phyloP scores from a whole-genome alignment of 2,113 vertebrate species.

The Ciconia boyciana region DNA sequence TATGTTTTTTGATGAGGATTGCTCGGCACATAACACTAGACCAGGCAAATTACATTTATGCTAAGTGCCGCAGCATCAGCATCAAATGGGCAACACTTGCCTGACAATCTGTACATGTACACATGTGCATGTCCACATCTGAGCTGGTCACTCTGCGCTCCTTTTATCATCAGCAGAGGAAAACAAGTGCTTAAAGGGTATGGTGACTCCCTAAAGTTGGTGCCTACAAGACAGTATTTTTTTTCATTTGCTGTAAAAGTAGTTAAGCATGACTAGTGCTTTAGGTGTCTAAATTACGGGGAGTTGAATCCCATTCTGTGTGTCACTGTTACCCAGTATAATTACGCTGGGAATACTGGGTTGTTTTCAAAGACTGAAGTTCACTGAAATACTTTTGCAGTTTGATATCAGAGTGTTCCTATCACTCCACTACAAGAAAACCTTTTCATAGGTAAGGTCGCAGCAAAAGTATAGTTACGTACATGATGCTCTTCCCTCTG shows the following conservation, averaged over 20 bases:
- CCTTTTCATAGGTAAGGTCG: neutral
- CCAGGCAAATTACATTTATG: neutral
- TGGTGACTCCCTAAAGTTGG: neutral
- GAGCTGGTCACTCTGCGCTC: neutral
- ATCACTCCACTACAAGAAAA: neutral
- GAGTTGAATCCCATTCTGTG: neutral
- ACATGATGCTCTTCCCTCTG: neutral
- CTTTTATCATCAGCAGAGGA: neutral
- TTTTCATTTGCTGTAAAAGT: neutral
- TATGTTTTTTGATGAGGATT: neutral
- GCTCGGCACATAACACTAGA: neutral
- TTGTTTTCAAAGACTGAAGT: neutral
- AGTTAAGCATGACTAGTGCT: neutral
- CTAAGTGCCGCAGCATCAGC: neutral
- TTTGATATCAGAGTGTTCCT: neutral
- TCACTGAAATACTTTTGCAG: neutral
- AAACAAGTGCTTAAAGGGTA: neutral
- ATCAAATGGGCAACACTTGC: neutral
- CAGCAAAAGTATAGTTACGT: neutral
- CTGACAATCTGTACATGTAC: neutral
- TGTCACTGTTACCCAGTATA: neutral
- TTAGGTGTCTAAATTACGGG: neutral
- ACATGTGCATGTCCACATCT: accelerated
- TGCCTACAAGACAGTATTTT: no score
- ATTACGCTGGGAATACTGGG: accelerated